These are phyloP conservation scores for Xiphophorus maculatus DNA, from an alignment of 2,113 vertebrate genomes.

Conservation along the genomic window DNA sequence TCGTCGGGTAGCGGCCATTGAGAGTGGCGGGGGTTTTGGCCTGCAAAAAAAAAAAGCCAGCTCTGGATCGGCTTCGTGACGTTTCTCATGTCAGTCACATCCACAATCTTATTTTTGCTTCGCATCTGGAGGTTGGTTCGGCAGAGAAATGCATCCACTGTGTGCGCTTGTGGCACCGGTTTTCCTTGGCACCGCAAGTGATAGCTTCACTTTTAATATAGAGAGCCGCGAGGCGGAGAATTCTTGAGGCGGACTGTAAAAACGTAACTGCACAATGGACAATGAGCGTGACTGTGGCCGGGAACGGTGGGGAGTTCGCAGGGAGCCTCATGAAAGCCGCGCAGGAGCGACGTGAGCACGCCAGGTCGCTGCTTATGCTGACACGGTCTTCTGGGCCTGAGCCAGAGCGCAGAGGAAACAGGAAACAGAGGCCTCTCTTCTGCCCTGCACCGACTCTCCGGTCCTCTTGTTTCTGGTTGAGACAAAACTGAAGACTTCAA, in stretches of 20 bases:
- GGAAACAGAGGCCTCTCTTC: constrained; percentile 45
- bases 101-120: constrained; percentile 61
- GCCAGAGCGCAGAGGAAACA: constrained; percentile 52
- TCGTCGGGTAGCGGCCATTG: constrained; percentile 21
- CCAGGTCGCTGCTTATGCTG: constrained; percentile 75
- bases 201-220: constrained; percentile 65
- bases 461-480: constrained; percentile 14
- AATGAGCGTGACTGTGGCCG: constrained; percentile 71
- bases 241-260: constrained; percentile 68
- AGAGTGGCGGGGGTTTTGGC: constrained; percentile 42
- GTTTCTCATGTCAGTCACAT: constrained; percentile 58
- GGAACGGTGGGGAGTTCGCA: constrained; percentile 42
- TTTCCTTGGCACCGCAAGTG: constrained; percentile 69
- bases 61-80: constrained; percentile 33
- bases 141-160: constrained; percentile 55
- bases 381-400: constrained; percentile 62
- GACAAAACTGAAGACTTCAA: constrained; percentile 4
- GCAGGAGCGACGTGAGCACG: constrained; percentile 59
- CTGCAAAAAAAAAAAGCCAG: constrained; percentile 14
- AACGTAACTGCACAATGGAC: constrained; percentile 76
- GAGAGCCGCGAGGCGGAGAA: constrained; percentile 48
- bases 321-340: constrained; percentile 63
- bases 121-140: constrained; percentile 59
- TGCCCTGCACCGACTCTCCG: constrained; percentile 14
- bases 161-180: constrained; percentile 66